Evolutionary conservation across 92 coral and sea anemone species (phyloP), one percentile per base, ranked within the genome.

Genomic region (Umimayanthus kanabou): DNA sequence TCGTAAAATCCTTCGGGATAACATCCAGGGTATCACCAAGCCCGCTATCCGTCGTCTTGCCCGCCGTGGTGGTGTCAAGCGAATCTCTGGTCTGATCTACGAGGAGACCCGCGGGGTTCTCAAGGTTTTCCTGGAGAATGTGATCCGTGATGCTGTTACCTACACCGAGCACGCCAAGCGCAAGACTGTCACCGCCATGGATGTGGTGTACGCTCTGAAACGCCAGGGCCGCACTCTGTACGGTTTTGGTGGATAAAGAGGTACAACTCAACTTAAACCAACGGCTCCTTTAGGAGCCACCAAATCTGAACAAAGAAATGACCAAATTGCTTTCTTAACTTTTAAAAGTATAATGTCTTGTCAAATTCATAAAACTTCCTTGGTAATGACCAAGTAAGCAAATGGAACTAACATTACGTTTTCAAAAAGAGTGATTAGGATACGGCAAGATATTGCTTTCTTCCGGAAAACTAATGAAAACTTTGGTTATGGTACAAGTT

Each of bases 271-370:
- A 43, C 49, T 43, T 43, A 15, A 57, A 33, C 37, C 16, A 93
- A 91, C 95, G 95, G 95, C 95, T 93, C 95, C 88, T 91, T 93
- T 93, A 91, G 95, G 95, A 93, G 95, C 95, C 95, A 91, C 94
- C 95, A 93, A 78, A 45, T 82, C 67, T 33, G 49, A 43, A 43
- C 2, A 43, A 43, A 43, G 49, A 43, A 43, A 5, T 43, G 49
- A 43, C 49, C 2, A 43, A 8, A 43, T 5, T 43, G 49, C 49
- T 43, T 43, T 4, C 9, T 0, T 43, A 43, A 43, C 9, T 33
- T 33, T 33, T 33, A 33, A 33, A 33, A 33, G 37, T 33, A 33
- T 33, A 2, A 33, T 33, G 2, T 2, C 37, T 33, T 33, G 37
- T 33, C 37, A 33, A 33, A 33, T 33, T 33, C 0, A 33, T 0